Base-by-base conservation (phyloP, 1,140 invertebrate genomes). In the Bombus superbus region DNA sequence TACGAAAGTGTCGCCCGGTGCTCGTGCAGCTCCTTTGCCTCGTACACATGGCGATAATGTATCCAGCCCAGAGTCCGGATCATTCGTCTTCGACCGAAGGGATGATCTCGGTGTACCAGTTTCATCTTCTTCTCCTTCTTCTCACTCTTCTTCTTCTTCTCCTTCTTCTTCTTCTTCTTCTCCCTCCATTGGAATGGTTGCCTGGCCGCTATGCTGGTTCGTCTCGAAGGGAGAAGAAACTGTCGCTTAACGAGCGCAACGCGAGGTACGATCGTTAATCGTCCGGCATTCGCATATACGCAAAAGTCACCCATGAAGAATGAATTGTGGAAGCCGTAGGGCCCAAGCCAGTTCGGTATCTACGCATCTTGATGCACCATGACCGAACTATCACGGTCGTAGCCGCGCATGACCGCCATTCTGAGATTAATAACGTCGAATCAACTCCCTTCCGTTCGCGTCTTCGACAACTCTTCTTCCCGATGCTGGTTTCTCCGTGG, bases 371-470 rank as follows among this genome's bases (percentile, higher is more conserved):
- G 53, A 42, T 82, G 64, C 40, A 13, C 69, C 69, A 73, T 62
- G 71, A 64, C 88, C 68, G 38, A 81, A 47, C 40, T 75, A 86
- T 87, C 86, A 83, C 83, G 86, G 85, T 57, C 83, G 82, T 90
- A 47, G 71, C 72, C 80, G 86, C 83, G 79, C 90, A 78, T 90
- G 88, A 91, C 84, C 86, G 35, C 79, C 86, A 86, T 84, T 85
- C 79, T 64, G 88, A 88, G 90, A 92, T 92, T 92, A 92, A 92
- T 92, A 91, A 92, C 83, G 80, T 91, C 72, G 74, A 89, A 89
- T 35, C 73, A 73, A 38, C 81, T 83, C 84, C 69, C 59, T 80
- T 85, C 86, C 78, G 87, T 87, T 71, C 86, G 78, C 74, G 81
- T 85, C 82, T 83, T 73, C 81, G 78, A 15, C 4, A 13, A 35